These are phyloP conservation scores for Centroberyx gerrardi DNA, from an alignment of 2,797 vertebrate species.

Conservation along the genomic window DNA sequence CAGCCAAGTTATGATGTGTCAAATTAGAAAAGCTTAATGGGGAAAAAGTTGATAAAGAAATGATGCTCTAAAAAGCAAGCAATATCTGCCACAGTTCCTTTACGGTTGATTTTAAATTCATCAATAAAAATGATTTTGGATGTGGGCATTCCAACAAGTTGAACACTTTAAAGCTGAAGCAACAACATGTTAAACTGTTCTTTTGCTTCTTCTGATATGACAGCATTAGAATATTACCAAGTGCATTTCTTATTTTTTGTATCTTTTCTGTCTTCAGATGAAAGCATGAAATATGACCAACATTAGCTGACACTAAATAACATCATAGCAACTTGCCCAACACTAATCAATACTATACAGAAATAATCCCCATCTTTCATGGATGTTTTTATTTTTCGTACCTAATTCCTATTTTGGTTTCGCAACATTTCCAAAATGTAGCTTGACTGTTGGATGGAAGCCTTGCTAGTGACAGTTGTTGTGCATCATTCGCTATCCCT, in stretches of 20 bases:
- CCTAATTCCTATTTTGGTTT: no score
- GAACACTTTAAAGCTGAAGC: no score
- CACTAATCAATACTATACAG: no score
- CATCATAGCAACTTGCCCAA: not conserved
- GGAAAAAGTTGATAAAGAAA: no score
- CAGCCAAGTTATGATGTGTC: not conserved
- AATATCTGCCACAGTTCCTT: no score
- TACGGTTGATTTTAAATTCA: constrained; percentile 3
- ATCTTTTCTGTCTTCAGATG: not conserved
- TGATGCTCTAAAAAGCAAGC: no score
- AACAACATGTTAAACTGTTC: no score
- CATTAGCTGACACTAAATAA: constrained; percentile 3
- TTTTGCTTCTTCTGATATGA: not conserved
- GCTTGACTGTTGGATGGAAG: not conserved
- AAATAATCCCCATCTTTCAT: not conserved
- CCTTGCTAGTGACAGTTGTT: not conserved
- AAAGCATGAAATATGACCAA: not conserved
- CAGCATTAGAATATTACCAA: not conserved
- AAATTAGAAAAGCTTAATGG: no score
- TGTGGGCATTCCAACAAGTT: no score
- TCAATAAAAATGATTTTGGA: not conserved
- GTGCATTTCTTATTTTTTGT: not conserved
- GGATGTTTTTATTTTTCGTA: not conserved
- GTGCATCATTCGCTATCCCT: not conserved
- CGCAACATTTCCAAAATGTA: not conserved